A percentile compares a stretch with the other conserved stretches of the same genome.
phyloP scores from a whole-genome alignment of 1,140 invertebrate genomes.

The Rhyacophila brunnea region DNA sequence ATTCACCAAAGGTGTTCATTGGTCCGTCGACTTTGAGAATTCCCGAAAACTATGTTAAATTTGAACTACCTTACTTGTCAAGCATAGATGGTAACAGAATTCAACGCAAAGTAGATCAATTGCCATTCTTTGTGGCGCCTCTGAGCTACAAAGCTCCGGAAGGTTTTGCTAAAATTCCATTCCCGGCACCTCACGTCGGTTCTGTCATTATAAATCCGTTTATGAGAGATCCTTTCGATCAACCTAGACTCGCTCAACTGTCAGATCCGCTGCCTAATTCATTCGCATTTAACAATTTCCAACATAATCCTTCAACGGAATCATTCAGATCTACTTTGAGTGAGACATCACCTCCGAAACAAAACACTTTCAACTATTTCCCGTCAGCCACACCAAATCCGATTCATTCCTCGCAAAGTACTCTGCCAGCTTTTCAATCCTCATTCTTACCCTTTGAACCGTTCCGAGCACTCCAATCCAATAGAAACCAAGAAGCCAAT shows the following conservation, averaged over 20 bases:
- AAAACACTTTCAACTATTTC: constrained; percentile 27
- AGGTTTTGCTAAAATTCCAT: constrained; percentile 79
- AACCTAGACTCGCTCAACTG: constrained; percentile 2
- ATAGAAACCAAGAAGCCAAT: constrained; percentile 18
- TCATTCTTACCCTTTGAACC: constrained; percentile 19
- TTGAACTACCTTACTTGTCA: constrained; percentile 78
- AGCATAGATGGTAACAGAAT: constrained; percentile 67
- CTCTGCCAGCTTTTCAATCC: constrained; percentile 11
- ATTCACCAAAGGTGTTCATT: constrained; percentile 74
- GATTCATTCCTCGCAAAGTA: constrained; percentile 10
- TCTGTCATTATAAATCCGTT: constrained; percentile 70
- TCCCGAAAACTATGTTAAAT: constrained; percentile 72
- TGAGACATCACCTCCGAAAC: constrained; percentile 9
- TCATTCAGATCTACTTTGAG: constrained; percentile 15
- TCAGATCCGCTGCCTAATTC: not conserved
- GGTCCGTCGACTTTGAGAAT: constrained; percentile 71
- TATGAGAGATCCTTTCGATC: constrained; percentile 18
- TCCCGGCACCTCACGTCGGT: constrained; percentile 81
- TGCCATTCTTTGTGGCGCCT: constrained; percentile 82
- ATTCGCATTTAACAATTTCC: constrained; percentile 18
- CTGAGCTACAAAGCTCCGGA: constrained; percentile 76
- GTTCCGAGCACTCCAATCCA: constrained; percentile 17
- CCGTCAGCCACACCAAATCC: constrained; percentile 29
- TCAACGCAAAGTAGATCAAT: constrained; percentile 68
- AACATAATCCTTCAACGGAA: constrained; percentile 29